These are phyloP conservation scores for Oligia latruncula DNA, from an alignment of 2,888 invertebrate species.

Conservation along the genomic window DNA sequence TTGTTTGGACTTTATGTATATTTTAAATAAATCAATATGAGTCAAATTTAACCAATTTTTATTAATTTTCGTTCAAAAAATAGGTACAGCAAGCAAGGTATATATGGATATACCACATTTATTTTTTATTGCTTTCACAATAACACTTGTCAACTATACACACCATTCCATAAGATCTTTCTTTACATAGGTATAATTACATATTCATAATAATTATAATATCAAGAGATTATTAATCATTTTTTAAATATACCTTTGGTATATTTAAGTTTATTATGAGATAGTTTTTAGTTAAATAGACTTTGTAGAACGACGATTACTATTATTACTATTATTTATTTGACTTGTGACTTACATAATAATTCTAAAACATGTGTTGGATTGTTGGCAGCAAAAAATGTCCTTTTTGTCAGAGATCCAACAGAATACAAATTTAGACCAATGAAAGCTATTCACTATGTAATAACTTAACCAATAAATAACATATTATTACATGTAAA, in stretches of 20 bases:
- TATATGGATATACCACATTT: conserved; percentile 15
- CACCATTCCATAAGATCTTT: conserved; percentile 47
- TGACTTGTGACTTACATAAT: conserved; percentile 29
- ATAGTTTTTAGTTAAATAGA: conserved; percentile 10
- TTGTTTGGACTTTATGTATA: conserved; percentile 66
- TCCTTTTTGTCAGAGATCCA: conserved; percentile 54
- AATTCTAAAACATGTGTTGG: conserved; percentile 29
- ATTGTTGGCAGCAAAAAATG: conserved; percentile 34
- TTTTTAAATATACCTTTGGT: conserved; percentile 28
- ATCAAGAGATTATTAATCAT: conserved; percentile 25
- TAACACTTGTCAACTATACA: conserved; percentile 32
- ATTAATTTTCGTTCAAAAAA: conserved; percentile 23
- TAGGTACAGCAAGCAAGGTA: conserved; percentile 26
- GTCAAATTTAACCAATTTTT: conserved; percentile 50
- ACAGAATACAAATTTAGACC: conserved; percentile 43
- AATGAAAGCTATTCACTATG: conserved; percentile 40
- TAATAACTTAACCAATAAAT: conserved; percentile 64
- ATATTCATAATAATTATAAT: conserved; percentile 21
- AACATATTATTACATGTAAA: conserved; percentile 64
- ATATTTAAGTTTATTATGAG: conserved; percentile 12
- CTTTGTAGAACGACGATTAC: not conserved
- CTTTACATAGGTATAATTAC: conserved; percentile 17
- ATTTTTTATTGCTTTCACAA: conserved; percentile 41
- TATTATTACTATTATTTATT: too few relatives aligned
- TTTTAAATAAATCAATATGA: conserved; percentile 72